Conservation (phyloP, 2,888 invertebrate genomes). For the Sesamia inferens region DNA sequence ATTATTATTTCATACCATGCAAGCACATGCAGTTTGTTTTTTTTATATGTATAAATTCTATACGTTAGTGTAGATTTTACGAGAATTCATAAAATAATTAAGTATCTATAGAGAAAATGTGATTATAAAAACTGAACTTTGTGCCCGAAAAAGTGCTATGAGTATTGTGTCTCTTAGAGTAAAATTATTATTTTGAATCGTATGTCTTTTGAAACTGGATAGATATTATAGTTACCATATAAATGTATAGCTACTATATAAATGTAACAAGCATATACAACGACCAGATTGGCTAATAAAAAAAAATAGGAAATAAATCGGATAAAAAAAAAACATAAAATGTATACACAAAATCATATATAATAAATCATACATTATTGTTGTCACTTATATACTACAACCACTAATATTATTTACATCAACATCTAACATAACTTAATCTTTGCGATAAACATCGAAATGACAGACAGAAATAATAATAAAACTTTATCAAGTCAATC, state of each 20-base stretch:
- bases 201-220: constrained; percentile 32
- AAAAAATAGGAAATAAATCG: constrained; percentile 10
- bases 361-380: constrained; percentile 68
- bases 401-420: constrained; percentile 65
- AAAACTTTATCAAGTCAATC: constrained; percentile 63
- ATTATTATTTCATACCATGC: not conserved
- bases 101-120: not conserved
- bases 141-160: constrained; percentile 19
- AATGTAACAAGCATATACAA: not conserved
- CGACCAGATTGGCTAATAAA: not conserved
- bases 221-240: constrained; percentile 7
- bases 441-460: constrained; percentile 61
- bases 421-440: constrained; percentile 64
- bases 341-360: constrained; percentile 70
- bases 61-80: not conserved
- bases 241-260: constrained; percentile 23
- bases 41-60: not conserved
- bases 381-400: constrained; percentile 63
- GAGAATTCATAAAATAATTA: constrained; percentile 1
- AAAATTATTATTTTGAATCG: not conserved
- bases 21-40: constrained; percentile 11
- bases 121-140: constrained; percentile 14
- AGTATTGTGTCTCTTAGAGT: not conserved
- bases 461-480: constrained; percentile 55
- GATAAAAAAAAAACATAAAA: constrained; percentile 63